Base-by-base conservation (phyloP, 2,888 invertebrate genomes). In the Eledona agricola region DNA sequence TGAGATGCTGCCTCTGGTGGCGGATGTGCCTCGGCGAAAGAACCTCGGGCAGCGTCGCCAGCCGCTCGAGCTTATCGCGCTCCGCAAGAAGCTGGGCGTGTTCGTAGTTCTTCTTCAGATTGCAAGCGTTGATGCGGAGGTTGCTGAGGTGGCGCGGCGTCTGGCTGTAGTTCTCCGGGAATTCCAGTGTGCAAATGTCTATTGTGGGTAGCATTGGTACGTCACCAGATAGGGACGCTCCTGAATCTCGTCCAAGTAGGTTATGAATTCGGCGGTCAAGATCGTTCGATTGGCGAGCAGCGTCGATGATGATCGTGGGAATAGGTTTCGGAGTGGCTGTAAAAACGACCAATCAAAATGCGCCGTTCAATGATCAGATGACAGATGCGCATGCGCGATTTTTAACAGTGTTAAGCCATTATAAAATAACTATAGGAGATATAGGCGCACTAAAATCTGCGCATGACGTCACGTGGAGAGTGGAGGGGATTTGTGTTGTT, bases 271-370 rank as follows among this genome's bases (percentile, higher is more conserved):
- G 59, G 25, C 28, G 59, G 65, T 69, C 59, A 65, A 69, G 57
- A 65, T 72, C 66, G 60, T 66, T 67, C 56, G 52, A 63, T 49
- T 65, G 57, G 23, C 58, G 63, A 47, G 67, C 70, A 43, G 72
- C 70, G 66, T 76, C 75, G 57, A 73, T 58, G 63, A 77, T 66
- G 62, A 76, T 70, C 26, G 76, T 73, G 29, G 78, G 78, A 56
- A 78, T 72, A 40, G 78, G 77, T 60, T 72, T 72, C 45, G 75
- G 73, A 35, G 75, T 77, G 50, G 77, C 77, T 78, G 72, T 11
- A 3, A 28, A 35, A 34, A 49, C 37, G 13, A 20, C 5, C 7
- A 31, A 10, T n/a, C 19, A 19, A 19, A 12, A 7, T 10, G 4
- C 19, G 5, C 19, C 4, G 5, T 19, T 19, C 19, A 4, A 5